Evolutionary conservation across 2,797 vertebrate species (phyloP).

Genomic region (Peromyscus aztecus): DNA sequence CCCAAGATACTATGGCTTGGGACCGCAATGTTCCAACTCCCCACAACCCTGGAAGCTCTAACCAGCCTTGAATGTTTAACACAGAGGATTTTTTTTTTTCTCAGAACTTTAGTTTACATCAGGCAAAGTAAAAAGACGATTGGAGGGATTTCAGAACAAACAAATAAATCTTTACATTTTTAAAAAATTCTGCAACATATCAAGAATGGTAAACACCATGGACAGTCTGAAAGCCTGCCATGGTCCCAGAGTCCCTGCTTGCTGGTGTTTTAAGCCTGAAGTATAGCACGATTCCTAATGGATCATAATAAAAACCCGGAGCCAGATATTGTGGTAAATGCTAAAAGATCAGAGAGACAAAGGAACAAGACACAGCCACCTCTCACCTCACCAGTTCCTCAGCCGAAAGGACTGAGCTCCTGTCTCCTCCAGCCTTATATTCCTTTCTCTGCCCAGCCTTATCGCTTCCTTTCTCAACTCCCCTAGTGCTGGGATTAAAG

Average conservation of each 20-base stretch:
- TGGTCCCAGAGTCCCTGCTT: not conserved
- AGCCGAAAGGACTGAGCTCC: too few species aligned
- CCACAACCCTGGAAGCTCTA: not conserved
- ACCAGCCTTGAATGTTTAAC: not conserved
- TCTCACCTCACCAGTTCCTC: too few species aligned
- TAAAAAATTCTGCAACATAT: rapidly evolving
- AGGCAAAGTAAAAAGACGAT: not conserved
- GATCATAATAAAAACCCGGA: too few species aligned
- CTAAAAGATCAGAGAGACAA: too few species aligned
- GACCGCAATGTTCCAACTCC: too few species aligned
- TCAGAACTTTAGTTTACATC: not conserved
- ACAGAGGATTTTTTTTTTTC: not conserved
- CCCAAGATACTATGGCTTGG: not conserved
- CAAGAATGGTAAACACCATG: not conserved
- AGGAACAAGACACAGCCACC: too few species aligned
- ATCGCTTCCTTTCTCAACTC: too few species aligned
- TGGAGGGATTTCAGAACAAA: not conserved
- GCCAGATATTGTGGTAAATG: too few species aligned
- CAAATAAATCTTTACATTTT: not conserved
- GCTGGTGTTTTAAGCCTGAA: not conserved
- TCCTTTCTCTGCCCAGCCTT: too few species aligned
- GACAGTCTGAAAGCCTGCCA: rapidly evolving
- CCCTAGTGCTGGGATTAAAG: too few species aligned
- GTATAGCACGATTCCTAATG: too few species aligned
- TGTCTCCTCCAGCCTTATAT: too few species aligned